These are phyloP conservation scores for Pitangus sulphuratus DNA, from an alignment of 2,797 vertebrate species.

Conservation along the genomic window DNA sequence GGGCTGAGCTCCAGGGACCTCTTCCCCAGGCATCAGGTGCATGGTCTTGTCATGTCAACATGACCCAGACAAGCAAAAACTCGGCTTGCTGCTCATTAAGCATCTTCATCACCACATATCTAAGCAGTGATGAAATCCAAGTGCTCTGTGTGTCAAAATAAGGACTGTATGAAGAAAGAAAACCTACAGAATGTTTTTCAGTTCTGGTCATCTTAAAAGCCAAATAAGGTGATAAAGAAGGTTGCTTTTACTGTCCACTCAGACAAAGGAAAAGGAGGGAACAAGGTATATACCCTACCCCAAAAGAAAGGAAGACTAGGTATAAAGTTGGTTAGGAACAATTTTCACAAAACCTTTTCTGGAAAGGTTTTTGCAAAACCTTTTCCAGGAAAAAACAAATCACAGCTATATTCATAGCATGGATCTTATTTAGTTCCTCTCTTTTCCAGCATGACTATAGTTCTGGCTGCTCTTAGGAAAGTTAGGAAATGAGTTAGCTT, in stretches of 20 bases:
- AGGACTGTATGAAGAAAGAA: background rate
- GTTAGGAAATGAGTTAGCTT: slow-evolving; percentile 32
- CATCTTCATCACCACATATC: background rate
- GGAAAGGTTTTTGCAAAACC: background rate
- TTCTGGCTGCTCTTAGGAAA: background rate
- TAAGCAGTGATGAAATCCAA: background rate
- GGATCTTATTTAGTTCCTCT: background rate
- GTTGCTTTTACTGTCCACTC: background rate
- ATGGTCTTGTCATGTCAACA: background rate
- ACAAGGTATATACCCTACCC: background rate
- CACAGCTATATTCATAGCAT: background rate
- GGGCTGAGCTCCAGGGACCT: background rate
- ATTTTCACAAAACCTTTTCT: background rate
- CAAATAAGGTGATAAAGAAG: background rate
- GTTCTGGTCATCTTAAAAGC: background rate
- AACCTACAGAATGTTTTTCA: background rate
- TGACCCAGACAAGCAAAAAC: background rate
- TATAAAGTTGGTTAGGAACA: background rate
- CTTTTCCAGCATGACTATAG: background rate
- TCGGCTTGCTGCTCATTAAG: background rate
- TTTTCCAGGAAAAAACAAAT: background rate
- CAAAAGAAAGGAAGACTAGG: background rate
- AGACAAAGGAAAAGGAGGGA: background rate
- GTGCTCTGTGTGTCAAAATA: background rate
- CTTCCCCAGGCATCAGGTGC: background rate